A percentile compares a stretch with the other conserved stretches of the same genome.
phyloP scores from a whole-genome alignment of 1,140 invertebrate species.

The Protaetia brevitarsis region DNA sequence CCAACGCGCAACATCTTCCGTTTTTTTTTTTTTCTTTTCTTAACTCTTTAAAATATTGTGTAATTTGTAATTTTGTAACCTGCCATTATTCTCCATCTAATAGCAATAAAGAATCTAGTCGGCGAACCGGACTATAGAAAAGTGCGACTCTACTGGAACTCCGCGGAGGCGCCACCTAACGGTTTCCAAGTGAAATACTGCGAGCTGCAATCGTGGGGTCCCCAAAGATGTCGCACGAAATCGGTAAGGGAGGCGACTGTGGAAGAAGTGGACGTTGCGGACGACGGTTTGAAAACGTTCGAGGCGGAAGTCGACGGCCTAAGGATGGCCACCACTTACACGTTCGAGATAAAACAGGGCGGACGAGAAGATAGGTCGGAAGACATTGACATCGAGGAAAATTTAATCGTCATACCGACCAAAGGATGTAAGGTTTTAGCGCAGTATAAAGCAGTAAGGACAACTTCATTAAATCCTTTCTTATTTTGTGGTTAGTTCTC shows the following conservation, averaged over 20 bases:
- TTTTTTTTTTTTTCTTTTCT: too few species aligned
- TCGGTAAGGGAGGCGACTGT: constrained; percentile 27
- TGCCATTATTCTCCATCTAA: not conserved
- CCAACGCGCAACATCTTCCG: too few species aligned
- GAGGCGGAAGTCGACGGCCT: constrained; percentile 59
- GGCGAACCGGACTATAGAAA: constrained; percentile 70
- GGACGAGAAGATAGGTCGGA: constrained; percentile 44
- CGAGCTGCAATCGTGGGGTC: constrained; percentile 70
- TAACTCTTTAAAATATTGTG: too few species aligned
- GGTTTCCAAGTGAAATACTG: constrained; percentile 68
- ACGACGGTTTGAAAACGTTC: constrained; percentile 46
- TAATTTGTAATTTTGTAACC: not conserved
- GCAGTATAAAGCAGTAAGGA: too few species aligned
- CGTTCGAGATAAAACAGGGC: constrained; percentile 62
- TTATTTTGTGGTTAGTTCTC: too few species aligned
- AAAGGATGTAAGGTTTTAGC: constrained; percentile 69
- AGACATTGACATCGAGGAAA: constrained; percentile 51
- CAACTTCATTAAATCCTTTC: too few species aligned
- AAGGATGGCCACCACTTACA: constrained; percentile 75
- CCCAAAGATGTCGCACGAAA: constrained; percentile 67
- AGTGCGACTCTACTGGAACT: constrained; percentile 66
- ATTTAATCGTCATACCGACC: constrained; percentile 63
- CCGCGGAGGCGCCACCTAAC: constrained; percentile 39
- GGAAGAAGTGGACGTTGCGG: constrained; percentile 33
- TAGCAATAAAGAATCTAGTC: constrained; percentile 38